These are phyloP conservation scores for Scomber colias DNA, from an alignment of 2,113 vertebrate genomes.

Conservation along the genomic window DNA sequence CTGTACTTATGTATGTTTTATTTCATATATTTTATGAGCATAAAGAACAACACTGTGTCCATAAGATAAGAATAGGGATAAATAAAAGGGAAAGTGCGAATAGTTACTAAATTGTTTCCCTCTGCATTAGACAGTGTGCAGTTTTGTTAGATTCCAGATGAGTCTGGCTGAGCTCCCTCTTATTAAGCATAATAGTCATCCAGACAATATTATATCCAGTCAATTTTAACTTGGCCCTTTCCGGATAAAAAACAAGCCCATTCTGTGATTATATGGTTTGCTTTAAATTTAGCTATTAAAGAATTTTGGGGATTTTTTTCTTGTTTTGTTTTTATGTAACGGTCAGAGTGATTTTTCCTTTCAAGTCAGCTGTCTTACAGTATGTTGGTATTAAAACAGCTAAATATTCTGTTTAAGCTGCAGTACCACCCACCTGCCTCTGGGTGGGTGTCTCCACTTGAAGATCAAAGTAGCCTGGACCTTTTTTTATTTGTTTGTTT, in stretches of 20 bases:
- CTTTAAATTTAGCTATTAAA: background rate
- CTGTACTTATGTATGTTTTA: too few relatives aligned
- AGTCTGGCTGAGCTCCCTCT: conserved; percentile 4
- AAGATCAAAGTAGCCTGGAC: conserved; percentile 9
- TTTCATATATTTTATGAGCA: background rate
- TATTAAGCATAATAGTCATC: too few relatives aligned
- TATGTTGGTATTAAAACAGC: background rate
- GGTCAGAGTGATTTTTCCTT: background rate
- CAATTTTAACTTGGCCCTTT: too few relatives aligned
- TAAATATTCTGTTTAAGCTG: background rate
- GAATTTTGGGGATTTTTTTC: background rate
- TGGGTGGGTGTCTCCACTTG: conserved; percentile 60
- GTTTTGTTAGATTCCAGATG: conserved; percentile 36
- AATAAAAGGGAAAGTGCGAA: conserved; percentile 17
- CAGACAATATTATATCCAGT: too few relatives aligned
- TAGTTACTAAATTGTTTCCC: conserved; percentile 1
- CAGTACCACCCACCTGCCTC: conserved; percentile 35
- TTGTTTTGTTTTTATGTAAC: too few relatives aligned
- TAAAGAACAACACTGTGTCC: background rate
- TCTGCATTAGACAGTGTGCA: background rate
- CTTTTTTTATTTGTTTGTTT: background rate
- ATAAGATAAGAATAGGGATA: background rate
- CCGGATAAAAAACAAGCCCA: background rate
- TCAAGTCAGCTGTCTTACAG: background rate
- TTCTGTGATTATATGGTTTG: background rate